A percentile compares a stretch with the other conserved stretches of the same genome.
Conservation (phyloP, 2,113 vertebrate species). For the Peromyscus leucopus region DNA sequence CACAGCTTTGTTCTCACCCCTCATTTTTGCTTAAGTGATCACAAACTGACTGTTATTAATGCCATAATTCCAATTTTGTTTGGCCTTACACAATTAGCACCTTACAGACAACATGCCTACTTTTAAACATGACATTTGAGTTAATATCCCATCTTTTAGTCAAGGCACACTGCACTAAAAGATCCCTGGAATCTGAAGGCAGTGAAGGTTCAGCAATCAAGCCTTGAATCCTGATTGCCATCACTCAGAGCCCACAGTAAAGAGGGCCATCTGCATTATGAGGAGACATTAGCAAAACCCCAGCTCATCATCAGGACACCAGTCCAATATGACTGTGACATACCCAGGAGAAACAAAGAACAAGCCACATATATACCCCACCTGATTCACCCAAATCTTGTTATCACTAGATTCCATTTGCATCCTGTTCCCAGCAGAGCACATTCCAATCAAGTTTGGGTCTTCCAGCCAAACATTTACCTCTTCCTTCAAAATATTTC, state of each 20-base stretch:
- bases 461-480: background rate
- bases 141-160: background rate
- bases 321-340: accelerated
- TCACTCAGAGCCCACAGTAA: background rate
- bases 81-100: background rate
- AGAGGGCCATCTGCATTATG: background rate
- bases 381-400: background rate
- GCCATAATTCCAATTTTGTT: conserved; percentile 33
- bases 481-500: background rate
- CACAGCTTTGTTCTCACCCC: background rate
- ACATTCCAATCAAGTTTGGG: background rate
- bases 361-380: no score
- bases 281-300: background rate
- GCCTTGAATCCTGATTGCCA: background rate
- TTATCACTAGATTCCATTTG: background rate
- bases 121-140: conserved; percentile 46
- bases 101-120: conserved; percentile 21
- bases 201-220: background rate
- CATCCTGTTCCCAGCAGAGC: background rate
- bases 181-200: background rate
- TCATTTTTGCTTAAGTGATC: conserved; percentile 56
- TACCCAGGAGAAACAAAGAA: background rate
- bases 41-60: background rate
- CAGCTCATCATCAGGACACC: background rate
- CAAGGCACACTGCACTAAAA: background rate